phyloP scores from a whole-genome alignment of 1,140 invertebrate genomes.

The Listronotus oregonensis region DNA sequence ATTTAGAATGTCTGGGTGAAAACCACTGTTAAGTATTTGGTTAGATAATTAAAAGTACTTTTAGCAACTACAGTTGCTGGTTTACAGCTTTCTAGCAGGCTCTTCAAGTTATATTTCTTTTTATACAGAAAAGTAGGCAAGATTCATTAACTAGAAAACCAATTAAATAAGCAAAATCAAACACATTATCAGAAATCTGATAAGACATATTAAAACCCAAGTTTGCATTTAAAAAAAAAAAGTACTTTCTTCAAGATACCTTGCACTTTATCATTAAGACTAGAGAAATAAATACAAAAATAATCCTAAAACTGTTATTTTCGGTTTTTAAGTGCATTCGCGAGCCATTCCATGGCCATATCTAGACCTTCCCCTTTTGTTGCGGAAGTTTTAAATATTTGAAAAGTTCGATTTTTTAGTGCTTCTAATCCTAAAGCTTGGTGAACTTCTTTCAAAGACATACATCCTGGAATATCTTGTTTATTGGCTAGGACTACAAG shows the following conservation, averaged over 20 bases:
- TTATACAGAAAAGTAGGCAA: too few species aligned
- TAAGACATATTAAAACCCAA: background rate
- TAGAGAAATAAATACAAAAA: constrained; percentile 36
- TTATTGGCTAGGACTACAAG: constrained; percentile 99
- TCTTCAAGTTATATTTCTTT: too few species aligned
- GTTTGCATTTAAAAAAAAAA: background rate
- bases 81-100: too few species aligned
- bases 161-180: background rate
- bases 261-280: constrained; percentile 32
- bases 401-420: constrained; percentile 95
- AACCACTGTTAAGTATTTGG: too few species aligned
- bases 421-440: constrained; percentile 93
- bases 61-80: too few species aligned
- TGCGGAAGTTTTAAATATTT: constrained; percentile 99
- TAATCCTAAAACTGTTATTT: constrained; percentile 66
- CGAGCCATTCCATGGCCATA: constrained; percentile 98
- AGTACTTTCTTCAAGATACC: background rate
- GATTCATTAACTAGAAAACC: background rate
- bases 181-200: background rate
- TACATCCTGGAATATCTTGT: constrained; percentile 97
- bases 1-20: too few species aligned
- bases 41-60: too few species aligned
- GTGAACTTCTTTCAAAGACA: constrained; percentile 95
- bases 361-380: constrained; percentile 98
- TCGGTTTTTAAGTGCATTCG: constrained; percentile 83